phyloP scores from a whole-genome alignment of 2,888 invertebrate genomes.

The Bimastos eiseni region DNA sequence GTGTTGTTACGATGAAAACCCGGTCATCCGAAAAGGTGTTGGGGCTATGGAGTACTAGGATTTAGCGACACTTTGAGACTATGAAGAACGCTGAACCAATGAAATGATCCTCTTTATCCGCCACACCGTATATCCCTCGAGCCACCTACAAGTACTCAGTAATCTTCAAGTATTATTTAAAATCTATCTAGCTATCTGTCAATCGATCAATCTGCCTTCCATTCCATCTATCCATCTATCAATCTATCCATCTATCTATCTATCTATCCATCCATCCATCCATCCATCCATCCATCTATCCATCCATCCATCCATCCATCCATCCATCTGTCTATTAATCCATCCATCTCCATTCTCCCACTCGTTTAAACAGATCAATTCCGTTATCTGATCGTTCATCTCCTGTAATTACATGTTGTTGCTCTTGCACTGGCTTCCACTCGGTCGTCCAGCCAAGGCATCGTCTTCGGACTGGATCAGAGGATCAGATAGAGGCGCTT shows the following conservation, averaged over 20 bases:
- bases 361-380: background rate
- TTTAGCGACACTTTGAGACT: no score
- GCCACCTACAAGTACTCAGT: no score
- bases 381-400: background rate
- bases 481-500: conserved; percentile 2
- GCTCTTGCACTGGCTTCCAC: background rate
- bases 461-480: background rate
- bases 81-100: no score
- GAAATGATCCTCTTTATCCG: no score
- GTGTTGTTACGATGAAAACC: no score
- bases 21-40: no score
- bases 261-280: background rate
- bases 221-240: background rate
- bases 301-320: conserved; percentile 13
- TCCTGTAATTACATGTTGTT: background rate
- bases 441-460: background rate
- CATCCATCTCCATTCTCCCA: background rate
- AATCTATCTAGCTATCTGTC: background rate
- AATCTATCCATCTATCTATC: background rate
- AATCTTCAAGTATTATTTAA: no score
- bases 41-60: no score
- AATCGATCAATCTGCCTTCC: background rate
- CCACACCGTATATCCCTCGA: no score
- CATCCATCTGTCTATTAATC: background rate
- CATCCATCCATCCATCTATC: background rate